phyloP scores from a whole-genome alignment of 2,888 invertebrate species.

The Leptopterna dolabrata region DNA sequence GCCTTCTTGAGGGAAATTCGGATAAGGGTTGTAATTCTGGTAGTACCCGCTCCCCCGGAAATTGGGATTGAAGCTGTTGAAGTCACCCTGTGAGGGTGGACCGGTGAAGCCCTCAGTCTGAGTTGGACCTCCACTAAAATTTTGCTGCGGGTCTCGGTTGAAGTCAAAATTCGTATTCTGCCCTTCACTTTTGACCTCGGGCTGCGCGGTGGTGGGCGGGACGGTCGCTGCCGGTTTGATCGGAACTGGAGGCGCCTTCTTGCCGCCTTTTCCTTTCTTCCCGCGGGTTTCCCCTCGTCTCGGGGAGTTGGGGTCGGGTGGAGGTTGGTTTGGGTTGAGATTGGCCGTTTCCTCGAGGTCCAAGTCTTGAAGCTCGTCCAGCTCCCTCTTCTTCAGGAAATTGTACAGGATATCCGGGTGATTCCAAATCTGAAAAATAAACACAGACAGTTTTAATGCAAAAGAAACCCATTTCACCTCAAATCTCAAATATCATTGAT shows the following conservation, averaged over 20 bases:
- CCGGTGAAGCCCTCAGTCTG: not conserved
- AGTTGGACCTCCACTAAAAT: not conserved
- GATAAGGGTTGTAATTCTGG: slow-evolving; percentile 34
- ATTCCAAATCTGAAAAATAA: slow-evolving; percentile 81
- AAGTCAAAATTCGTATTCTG: slow-evolving; percentile 31
- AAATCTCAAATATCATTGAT: too few relatives aligned
- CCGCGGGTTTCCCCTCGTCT: slow-evolving; percentile 57
- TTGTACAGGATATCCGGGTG: slow-evolving; percentile 93
- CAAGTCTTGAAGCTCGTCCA: slow-evolving; percentile 78
- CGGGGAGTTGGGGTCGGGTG: slow-evolving; percentile 60
- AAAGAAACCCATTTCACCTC: not conserved
- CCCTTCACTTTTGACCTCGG: slow-evolving; percentile 45
- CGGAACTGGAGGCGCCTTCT: slow-evolving; percentile 41
- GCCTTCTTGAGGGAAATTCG: slow-evolving; percentile 27
- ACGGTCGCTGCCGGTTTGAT: slow-evolving; percentile 50
- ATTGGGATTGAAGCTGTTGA: slow-evolving; percentile 42
- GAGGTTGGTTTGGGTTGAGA: slow-evolving; percentile 62
- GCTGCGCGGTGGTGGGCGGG: slow-evolving; percentile 44
- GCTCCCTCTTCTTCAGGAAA: slow-evolving; percentile 84
- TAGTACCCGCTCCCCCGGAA: slow-evolving; percentile 17
- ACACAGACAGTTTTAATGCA: not conserved
- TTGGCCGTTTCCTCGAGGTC: slow-evolving; percentile 83
- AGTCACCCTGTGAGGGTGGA: not conserved
- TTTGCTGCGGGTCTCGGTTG: not conserved
- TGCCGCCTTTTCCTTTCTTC: slow-evolving; percentile 51